Percentiles rank a stretch among this genome's conserved stretches.
These are phyloP conservation scores for Poeciliopsis turneri DNA, from an alignment of 2,797 vertebrate genomes.

Conservation along the genomic window DNA sequence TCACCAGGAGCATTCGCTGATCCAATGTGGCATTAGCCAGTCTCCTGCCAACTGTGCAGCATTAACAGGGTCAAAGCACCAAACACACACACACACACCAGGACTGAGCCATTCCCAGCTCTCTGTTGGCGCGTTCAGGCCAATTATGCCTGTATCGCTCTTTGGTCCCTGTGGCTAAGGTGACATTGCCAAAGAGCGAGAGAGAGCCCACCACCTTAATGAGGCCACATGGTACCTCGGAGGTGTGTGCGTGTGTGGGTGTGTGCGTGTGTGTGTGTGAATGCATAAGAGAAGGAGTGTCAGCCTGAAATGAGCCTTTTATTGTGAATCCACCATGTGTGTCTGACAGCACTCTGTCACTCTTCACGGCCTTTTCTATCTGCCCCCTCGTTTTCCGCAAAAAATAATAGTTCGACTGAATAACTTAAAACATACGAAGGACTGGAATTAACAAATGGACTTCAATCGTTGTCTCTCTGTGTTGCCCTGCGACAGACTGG, in stretches of 20 bases:
- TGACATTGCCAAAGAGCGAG: slow-evolving; percentile 74
- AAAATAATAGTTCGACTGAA: slow-evolving; percentile 27
- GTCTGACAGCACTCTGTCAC: slow-evolving; percentile 27
- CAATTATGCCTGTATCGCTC: slow-evolving; percentile 88
- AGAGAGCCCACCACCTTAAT: slow-evolving; percentile 78
- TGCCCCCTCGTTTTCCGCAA: slow-evolving; percentile 26
- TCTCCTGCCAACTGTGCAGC: slow-evolving; percentile 73
- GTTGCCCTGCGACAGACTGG: no score
- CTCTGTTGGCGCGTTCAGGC: slow-evolving; percentile 82
- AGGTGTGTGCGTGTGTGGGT: slow-evolving; percentile 42
- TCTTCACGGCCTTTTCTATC: slow-evolving; percentile 30
- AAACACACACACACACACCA: slow-evolving; percentile 33
- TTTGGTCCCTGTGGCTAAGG: slow-evolving; percentile 73
- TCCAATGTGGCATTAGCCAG: slow-evolving; percentile 79
- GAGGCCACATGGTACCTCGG: slow-evolving; percentile 84
- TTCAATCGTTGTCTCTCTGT: background rate
- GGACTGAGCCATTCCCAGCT: slow-evolving; percentile 69
- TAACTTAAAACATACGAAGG: slow-evolving; percentile 27
- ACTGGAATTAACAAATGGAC: slow-evolving; percentile 39
- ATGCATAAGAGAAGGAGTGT: slow-evolving; percentile 31
- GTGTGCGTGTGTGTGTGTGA: slow-evolving; percentile 38
- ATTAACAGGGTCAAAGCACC: slow-evolving; percentile 72
- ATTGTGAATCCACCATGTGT: slow-evolving; percentile 29
- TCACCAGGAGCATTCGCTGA: slow-evolving; percentile 77
- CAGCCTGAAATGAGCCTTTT: slow-evolving; percentile 40